Base-by-base conservation (phyloP, 2,888 invertebrate genomes). In the Hirtodrosophila histrioides region DNA sequence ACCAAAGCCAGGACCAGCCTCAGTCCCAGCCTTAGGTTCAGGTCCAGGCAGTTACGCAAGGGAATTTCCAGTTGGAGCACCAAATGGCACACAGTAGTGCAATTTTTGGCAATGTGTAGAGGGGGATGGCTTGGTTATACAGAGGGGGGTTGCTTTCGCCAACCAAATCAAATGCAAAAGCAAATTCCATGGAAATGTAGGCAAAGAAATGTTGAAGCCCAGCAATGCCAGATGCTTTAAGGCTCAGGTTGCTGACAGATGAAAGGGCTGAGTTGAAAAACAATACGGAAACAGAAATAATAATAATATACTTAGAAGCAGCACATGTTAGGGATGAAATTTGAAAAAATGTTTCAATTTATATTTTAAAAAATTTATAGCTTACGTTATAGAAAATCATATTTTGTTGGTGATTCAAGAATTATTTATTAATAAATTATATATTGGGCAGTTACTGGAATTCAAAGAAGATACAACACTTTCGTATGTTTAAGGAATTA, bases 31-130 rank as follows among this genome's bases (percentile, higher is more conserved):
- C 46, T 50, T 50, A 29, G 40, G 37, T 51, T 39, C 54, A 41
- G 50, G 36, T 57, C 48, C 63, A 17, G 35, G 33, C 62, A 33
- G 62, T 48, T 53, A 55, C 66, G 72, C 81, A 27, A 66, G 82
- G 82, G 79, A 82, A 82, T 79, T 77, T 78, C 69, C 66, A 76
- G 61, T 68, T 56, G 63, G 57, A 55, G 67, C 71, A 58, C 65
- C 82, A 77, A 85, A 82, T 82, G 81, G 79, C 82, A 82, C 81
- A 71, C 81, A 67, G 75, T 75, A 82, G 81, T 82, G 81, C 82
- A 82, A 82, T 82, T 79, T 81, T 71, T 70, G 75, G 53, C 71
- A 58, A 65, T 60, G 57, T 45, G 29, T 50, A 36, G 33, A 23
- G 9, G 31, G 41, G 17, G 41, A 24, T 8, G 10, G 53, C 10